Evolutionary conservation across 2,797 vertebrate species (phyloP), one percentile per base, ranked within the genome.

Genomic region (Hoplostethus atlanticus): DNA sequence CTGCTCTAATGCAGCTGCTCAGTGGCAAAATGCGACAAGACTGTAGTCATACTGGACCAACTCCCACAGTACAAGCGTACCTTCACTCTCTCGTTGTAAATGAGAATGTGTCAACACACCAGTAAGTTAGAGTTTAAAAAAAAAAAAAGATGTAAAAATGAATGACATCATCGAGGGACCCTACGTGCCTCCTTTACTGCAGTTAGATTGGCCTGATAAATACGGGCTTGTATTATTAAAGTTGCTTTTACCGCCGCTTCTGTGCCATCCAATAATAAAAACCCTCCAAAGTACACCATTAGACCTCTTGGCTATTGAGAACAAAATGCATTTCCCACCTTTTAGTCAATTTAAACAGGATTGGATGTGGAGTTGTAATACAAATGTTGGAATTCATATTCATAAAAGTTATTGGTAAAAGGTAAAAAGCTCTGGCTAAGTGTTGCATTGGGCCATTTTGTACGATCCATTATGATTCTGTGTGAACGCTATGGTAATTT

Each of bases 331-430:
- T 80, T 79, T 60, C 47, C 17, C 63, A 57, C 17, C 36, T 79
- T 83, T 84, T 25, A 70, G 60, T 34, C 46, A n/a, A 3, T 80
- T 84, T 73, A 54, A 83, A 73, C 11, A 12, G 16, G 54, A 66
- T 47, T 50, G 10, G 8, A 76, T n/a, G 31, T 1, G 12, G 28
- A 48, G 21, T 64, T 75, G 64, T 16, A 57, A 50, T 52, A 54
- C 51, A 68, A 75, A 71, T 59, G 36, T 67, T 12, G 16, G 15
- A 62, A 65, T 31, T 82, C 8, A 64, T 74, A 78, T 79, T 77
- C 42, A 69, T 75, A 54, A 66, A 74, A 46, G 40, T 53, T 48
- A 64, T 40, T 47, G 40, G 1, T 69, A 66, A 76, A 66, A 69
- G 62, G 36, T 51, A 51, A 50, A 59, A 25, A 51, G 38, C 21